Evolutionary conservation across 2,888 invertebrate genomes (phyloP).

Genomic region (Lumbricus terrestris): DNA sequence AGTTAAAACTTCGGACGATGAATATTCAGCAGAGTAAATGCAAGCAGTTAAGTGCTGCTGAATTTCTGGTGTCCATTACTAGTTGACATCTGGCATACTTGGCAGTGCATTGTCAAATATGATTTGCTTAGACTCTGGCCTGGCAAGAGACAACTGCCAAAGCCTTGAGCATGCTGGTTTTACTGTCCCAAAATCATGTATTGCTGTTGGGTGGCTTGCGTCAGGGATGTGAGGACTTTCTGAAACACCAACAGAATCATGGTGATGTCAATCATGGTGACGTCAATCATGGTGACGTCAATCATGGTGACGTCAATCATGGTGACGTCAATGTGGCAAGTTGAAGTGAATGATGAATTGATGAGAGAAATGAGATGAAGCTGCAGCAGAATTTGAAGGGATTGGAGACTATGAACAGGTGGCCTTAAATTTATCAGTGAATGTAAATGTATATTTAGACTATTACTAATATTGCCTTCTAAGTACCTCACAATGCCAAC

Average conservation of each 20-base stretch:
- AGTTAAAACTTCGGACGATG: background rate
- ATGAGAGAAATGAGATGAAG: background rate
- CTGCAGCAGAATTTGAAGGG: background rate
- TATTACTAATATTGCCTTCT: no score
- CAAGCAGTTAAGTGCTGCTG: background rate
- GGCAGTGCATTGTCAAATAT: background rate
- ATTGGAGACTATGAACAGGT: background rate
- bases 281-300: no score
- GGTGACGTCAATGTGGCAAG: background rate
- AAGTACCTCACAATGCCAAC: no score
- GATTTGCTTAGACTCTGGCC: background rate
- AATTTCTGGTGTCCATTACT: background rate
- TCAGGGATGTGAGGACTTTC: background rate
- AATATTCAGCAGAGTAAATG: background rate
- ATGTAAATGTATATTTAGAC: no score
- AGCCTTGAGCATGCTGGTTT: background rate
- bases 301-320: background rate
- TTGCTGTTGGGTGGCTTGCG: background rate
- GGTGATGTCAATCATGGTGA: no score
- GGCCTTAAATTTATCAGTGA: background rate
- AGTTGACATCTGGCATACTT: background rate
- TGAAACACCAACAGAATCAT: no score
- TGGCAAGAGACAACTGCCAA: background rate
- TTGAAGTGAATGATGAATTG: background rate
- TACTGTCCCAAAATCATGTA: background rate